Conservation (phyloP, 2,113 vertebrate genomes). For the Sterna hirundo region DNA sequence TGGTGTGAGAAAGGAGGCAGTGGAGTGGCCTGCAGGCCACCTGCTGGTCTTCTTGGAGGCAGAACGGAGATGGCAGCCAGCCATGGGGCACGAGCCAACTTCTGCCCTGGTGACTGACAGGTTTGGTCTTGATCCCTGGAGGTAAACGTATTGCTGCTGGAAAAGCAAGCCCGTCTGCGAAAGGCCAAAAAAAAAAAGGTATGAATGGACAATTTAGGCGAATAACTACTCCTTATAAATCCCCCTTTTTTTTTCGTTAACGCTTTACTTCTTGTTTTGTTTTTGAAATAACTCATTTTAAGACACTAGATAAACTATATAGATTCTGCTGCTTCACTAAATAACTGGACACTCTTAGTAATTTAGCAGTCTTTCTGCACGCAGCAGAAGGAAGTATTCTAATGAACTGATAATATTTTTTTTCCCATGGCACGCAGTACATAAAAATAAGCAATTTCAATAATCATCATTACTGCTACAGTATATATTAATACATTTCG, state of each 20-base stretch:
- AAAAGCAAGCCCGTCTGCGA: not conserved
- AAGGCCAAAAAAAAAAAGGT: not conserved
- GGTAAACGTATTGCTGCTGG: conserved; percentile 6
- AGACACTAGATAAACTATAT: not conserved
- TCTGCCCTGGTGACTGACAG: conserved; percentile 39
- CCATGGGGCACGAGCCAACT: conserved; percentile 7
- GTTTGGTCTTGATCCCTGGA: conserved; percentile 18
- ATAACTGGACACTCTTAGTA: conserved; percentile 28
- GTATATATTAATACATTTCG: conserved; percentile 54
- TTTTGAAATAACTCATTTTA: not conserved
- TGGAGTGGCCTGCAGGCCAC: not conserved
- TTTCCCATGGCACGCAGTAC: not conserved
- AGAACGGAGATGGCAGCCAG: not conserved
- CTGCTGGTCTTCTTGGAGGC: not conserved
- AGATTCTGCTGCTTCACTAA: conserved; percentile 3
- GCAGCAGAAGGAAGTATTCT: conserved; percentile 21
- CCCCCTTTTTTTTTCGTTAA: not conserved
- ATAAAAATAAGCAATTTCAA: conserved; percentile 43
- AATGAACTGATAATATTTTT: not conserved
- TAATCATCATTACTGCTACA: conserved; percentile 53
- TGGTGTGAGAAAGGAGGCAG: not conserved
- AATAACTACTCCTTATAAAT: not conserved
- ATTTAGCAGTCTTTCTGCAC: conserved; percentile 39
- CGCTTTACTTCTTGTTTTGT: not conserved
- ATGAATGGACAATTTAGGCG: conserved; percentile 8